Percentiles rank a stretch among this genome's conserved stretches.
These are phyloP conservation scores for Acronicta leporina DNA, from an alignment of 2,888 invertebrate genomes.

Conservation along the genomic window DNA sequence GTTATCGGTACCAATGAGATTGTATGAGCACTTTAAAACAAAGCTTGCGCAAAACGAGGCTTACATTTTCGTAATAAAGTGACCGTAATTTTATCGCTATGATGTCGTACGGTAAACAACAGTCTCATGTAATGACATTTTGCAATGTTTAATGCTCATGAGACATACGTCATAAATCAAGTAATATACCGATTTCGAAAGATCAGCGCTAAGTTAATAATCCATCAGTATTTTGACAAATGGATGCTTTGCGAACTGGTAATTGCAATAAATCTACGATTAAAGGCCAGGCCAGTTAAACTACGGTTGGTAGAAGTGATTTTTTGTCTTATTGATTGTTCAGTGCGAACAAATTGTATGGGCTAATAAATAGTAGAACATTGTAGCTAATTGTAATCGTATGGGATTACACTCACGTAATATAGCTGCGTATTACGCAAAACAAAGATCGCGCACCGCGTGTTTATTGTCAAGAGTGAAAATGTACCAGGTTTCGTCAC, in stretches of 20 bases:
- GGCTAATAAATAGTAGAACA: slow-evolving; percentile 44
- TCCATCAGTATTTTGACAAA: slow-evolving; percentile 49
- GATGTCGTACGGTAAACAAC: slow-evolving; percentile 40
- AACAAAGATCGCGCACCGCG: slow-evolving; percentile 72
- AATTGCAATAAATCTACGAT: slow-evolving; percentile 43
- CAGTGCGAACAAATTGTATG: slow-evolving; percentile 7
- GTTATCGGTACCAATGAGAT: slow-evolving; percentile 28
- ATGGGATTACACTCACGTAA: slow-evolving; percentile 56
- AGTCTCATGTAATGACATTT: slow-evolving; percentile 45
- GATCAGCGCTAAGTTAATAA: slow-evolving; percentile 37
- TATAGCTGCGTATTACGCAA: slow-evolving; percentile 69
- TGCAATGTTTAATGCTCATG: slow-evolving; percentile 48
- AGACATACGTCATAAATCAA: slow-evolving; percentile 52
- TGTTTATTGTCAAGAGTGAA: slow-evolving; percentile 81
- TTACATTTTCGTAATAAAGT: slow-evolving; percentile 54
- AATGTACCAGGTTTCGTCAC: slow-evolving; percentile 73
- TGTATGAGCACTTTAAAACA: slow-evolving; percentile 39
- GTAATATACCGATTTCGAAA: slow-evolving; percentile 49
- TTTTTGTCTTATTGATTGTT: slow-evolving; percentile 31
- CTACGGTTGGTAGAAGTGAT: slow-evolving; percentile 18
- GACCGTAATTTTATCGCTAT: slow-evolving; percentile 33
- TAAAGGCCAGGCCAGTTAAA: slow-evolving; percentile 13
- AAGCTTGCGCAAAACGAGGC: slow-evolving; percentile 53
- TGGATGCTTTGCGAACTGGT: slow-evolving; percentile 36
- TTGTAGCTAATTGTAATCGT: slow-evolving; percentile 49